These are phyloP conservation scores for Isurus oxyrinchus DNA, from an alignment of 2,113 vertebrate genomes.

Conservation along the genomic window DNA sequence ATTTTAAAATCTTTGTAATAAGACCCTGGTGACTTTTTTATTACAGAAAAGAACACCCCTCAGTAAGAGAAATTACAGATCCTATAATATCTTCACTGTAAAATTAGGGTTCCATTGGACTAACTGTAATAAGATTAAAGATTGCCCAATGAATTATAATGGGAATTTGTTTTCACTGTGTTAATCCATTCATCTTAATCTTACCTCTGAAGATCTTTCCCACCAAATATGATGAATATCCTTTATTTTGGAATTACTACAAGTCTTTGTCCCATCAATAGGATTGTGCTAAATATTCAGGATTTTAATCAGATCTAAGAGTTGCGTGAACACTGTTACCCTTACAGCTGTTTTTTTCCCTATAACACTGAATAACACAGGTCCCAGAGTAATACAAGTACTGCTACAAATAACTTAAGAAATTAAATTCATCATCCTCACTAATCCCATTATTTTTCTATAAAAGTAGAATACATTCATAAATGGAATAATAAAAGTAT, in stretches of 20 bases:
- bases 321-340: neutral
- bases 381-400: neutral
- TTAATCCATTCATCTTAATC: neutral
- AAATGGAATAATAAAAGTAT: conserved; percentile 24
- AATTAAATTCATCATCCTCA: neutral
- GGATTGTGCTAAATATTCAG: neutral
- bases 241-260: neutral
- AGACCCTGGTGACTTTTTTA: neutral
- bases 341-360: neutral
- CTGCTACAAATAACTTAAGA: neutral
- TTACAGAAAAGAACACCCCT: neutral
- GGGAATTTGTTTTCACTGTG: neutral
- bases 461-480: neutral
- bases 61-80: neutral
- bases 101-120: neutral
- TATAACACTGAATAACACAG: neutral
- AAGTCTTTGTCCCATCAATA: neutral
- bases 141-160: neutral
- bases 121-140: neutral
- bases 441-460: conserved; percentile 20
- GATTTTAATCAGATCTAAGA: neutral
- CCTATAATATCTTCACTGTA: no score
- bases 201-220: neutral
- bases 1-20: neutral
- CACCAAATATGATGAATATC: neutral